A percentile compares a stretch with the other conserved stretches of the same genome.
Evolutionary conservation across 2,888 invertebrate genomes (phyloP).

Genomic region (Plebejus melissa): DNA sequence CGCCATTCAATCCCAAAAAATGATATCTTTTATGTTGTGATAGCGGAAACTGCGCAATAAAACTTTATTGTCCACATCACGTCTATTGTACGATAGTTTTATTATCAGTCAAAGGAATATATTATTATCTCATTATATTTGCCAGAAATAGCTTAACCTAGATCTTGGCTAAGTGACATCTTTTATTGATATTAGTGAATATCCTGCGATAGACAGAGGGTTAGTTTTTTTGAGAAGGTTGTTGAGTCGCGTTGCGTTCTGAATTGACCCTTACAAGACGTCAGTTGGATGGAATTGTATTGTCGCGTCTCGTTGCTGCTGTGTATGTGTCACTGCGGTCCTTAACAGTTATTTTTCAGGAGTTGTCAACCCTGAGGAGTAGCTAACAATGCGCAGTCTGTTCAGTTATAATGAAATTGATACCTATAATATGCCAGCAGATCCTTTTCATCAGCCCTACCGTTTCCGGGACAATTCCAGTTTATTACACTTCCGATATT

Average conservation of each 20-base stretch:
- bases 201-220: too few species aligned
- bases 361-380: background rate
- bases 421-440: background rate
- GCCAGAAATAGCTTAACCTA: background rate
- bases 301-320: too few species aligned
- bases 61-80: background rate
- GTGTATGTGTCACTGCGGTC: too few species aligned
- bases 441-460: constrained; percentile 1
- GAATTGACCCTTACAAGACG: too few species aligned
- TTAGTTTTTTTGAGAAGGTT: too few species aligned
- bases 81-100: constrained; percentile 1
- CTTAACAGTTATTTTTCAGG: background rate
- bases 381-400: background rate
- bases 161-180: too few species aligned
- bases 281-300: too few species aligned
- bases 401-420: background rate
- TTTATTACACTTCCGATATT: background rate
- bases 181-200: too few species aligned
- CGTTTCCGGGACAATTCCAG: background rate
- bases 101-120: background rate
- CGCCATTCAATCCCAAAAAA: background rate
- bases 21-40: background rate
- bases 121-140: background rate
- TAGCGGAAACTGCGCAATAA: background rate
- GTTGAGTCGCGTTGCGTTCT: too few species aligned